Base-by-base conservation (phyloP, 35 echinoderm and acorn worm species). In the Apostichopus japonicus region DNA sequence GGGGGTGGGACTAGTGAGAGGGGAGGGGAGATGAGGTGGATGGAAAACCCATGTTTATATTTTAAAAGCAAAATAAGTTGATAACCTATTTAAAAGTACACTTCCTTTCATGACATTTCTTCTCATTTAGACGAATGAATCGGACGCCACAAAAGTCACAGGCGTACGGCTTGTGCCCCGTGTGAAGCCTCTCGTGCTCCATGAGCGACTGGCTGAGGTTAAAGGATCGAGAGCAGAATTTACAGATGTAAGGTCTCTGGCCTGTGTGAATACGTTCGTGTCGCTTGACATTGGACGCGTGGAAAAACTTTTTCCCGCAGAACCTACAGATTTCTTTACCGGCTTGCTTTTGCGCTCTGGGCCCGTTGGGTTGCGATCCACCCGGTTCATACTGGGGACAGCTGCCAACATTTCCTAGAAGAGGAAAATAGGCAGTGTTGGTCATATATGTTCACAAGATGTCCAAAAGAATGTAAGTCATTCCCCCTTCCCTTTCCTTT, bases 91-190 rank as follows among this genome's bases (percentile, higher is more conserved):
- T 55, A 15, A 84, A 84, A 57, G 54, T 57, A 23, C 81, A 84
- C 55, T 84, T 84, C 55, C 22, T 56, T 84, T 84, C 81, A 16
- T 84, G 81, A 23, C 8, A 54, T 10, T 84, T 57, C 57, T 84
- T 84, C 21, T 55, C 81, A 57, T 11, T 5, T 24, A 52, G 16
- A n/a, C 86, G 17, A 21, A 79, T 75, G 23, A 94, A 94, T 19
- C 59, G 61, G 24, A 55, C 24, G 16, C 79, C 87, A 77, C 94
- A 95, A 27, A 92, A 63, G 17, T 70, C 13, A 56, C 94, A 95
- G 6, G 53, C 19, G 53, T 56, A 94, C 17, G 87, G 86, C 57
- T 82, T 90, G n/a, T 79, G 24, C 8, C 87, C 88, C 2, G 86
- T 56, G 71, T 94, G 86, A 4, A 77, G 22, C 10, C 93, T 63